Percentiles rank a stretch among this genome's conserved stretches.
These are phyloP conservation scores for Schizothorax lantsangensis DNA, from an alignment of 2,797 vertebrate genomes.

Conservation along the genomic window DNA sequence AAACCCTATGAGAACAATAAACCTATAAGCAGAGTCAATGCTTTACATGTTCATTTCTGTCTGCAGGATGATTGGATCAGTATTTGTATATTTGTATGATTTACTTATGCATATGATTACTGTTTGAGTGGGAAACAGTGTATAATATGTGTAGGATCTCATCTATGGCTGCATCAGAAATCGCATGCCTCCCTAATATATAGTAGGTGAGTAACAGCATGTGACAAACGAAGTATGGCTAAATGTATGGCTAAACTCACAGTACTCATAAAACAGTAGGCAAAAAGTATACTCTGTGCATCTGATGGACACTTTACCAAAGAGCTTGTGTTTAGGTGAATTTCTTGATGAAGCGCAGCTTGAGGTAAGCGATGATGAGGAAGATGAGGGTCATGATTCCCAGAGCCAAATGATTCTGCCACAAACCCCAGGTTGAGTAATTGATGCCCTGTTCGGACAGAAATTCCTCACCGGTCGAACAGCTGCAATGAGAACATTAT, in stretches of 20 bases:
- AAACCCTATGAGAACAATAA: neutral
- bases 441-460: constrained; percentile 83
- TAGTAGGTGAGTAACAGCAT: neutral
- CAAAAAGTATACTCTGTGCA: no score
- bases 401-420: constrained; percentile 89
- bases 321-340: constrained; percentile 76
- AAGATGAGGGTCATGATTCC: constrained; percentile 82
- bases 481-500: constrained; percentile 45
- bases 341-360: constrained; percentile 88
- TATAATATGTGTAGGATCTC: neutral
- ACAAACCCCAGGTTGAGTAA: constrained; percentile 83
- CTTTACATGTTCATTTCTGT: neutral
- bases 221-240: neutral
- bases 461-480: constrained; percentile 79
- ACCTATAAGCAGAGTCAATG: neutral
- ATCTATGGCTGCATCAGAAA: no score
- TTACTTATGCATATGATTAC: neutral
- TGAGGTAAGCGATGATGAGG: constrained; percentile 86
- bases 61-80: neutral
- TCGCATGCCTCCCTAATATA: no score
- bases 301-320: no score
- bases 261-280: no score
- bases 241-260: no score
- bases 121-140: neutral
- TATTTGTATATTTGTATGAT: neutral